Conservation (phyloP, 2,888 invertebrate species). For the Sthenelais limicola region DNA sequence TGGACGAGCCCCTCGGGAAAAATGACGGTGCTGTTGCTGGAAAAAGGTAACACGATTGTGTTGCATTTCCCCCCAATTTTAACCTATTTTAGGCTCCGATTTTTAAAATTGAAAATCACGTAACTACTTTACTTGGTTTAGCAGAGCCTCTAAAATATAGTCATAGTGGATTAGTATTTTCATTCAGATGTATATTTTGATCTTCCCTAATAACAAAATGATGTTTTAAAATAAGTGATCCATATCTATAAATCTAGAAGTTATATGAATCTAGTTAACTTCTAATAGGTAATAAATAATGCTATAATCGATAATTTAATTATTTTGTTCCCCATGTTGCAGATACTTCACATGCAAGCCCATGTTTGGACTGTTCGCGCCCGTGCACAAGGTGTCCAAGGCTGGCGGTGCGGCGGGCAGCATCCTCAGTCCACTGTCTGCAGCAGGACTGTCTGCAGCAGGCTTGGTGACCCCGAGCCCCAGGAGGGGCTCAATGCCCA, state of each 20-base stretch:
- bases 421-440: not conserved
- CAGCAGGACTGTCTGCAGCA: constrained; percentile 68
- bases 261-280: too few species aligned
- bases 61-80: too few species aligned
- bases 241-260: too few species aligned
- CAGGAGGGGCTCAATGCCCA: constrained; percentile 35
- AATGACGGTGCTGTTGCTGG: constrained; percentile 83
- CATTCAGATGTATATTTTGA: too few species aligned
- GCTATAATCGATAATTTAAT: constrained; percentile 10
- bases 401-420: constrained; percentile 24
- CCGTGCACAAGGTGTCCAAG: constrained; percentile 87
- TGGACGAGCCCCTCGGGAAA: constrained; percentile 94
- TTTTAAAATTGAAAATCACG: too few species aligned
- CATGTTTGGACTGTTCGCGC: constrained; percentile 94
- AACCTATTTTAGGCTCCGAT: too few species aligned
- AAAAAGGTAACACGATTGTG: constrained; percentile 83
- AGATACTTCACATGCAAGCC: constrained; percentile 94
- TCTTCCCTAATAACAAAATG: too few species aligned
- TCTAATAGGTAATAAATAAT: too few species aligned
- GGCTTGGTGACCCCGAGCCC: constrained; percentile 74
- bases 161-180: too few species aligned
- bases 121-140: too few species aligned
- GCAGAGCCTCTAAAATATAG: too few species aligned
- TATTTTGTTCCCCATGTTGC: constrained; percentile 36
- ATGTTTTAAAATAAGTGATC: too few species aligned